Conservation (phyloP, 2,888 invertebrate genomes). For the Cordilura impudica region DNA sequence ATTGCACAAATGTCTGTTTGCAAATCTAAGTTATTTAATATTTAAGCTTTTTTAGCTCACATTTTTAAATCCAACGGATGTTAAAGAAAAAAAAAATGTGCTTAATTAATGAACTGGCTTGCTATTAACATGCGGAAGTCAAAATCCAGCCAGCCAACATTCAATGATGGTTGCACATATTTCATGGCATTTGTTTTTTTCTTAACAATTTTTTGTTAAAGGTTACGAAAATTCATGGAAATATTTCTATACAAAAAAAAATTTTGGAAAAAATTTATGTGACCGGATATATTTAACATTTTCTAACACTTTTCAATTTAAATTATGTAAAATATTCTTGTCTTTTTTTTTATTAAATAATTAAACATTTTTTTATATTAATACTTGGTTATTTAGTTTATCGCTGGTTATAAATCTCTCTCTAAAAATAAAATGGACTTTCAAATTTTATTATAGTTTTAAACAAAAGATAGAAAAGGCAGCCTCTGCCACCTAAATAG, state of each 20-base stretch:
- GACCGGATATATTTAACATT: conserved; percentile 40
- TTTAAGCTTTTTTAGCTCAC: background rate
- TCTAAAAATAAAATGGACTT: conserved; percentile 46
- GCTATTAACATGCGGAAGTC: conserved; percentile 60
- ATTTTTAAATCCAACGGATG: conserved; percentile 37
- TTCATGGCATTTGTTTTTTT: background rate
- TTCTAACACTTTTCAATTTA: background rate
- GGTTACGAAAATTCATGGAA: background rate
- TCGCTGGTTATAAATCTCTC: conserved; percentile 29
- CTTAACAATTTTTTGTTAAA: background rate
- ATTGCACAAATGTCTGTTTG: conserved; percentile 30
- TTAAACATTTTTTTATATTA: background rate
- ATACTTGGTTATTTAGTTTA: conserved; percentile 36
- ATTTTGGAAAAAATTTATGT: background rate
- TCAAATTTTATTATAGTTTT: conserved; percentile 42
- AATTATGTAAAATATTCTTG: background rate
- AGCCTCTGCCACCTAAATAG: conserved; percentile 9
- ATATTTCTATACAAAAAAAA: background rate
- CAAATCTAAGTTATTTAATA: conserved; percentile 38
- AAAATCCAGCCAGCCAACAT: too few species aligned
- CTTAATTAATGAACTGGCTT: conserved; percentile 59
- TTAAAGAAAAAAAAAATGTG: conserved; percentile 35
- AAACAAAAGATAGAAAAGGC: background rate
- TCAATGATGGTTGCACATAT: background rate
- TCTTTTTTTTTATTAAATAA: background rate